Evolutionary conservation across 2,888 invertebrate species (phyloP).

Genomic region (Meteorus cinctellus): DNA sequence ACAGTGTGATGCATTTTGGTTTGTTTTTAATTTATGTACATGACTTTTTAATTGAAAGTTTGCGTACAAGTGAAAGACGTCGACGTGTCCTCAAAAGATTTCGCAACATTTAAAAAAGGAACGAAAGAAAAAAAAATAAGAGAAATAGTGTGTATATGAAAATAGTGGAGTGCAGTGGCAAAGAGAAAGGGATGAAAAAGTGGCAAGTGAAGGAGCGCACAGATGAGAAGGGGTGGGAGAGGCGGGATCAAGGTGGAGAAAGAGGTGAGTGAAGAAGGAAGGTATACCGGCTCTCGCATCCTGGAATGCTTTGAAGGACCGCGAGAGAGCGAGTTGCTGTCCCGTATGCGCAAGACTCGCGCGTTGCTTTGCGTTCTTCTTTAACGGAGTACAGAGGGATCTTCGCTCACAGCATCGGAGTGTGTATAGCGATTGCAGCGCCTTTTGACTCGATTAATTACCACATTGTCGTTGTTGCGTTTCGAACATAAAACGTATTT

Average conservation of each 20-base stretch:
- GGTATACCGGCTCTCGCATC: conserved; percentile 64
- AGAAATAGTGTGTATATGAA: background rate
- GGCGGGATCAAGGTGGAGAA: conserved; percentile 46
- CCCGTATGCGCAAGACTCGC: conserved; percentile 51
- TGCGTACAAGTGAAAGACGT: background rate
- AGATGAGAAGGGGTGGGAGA: conserved; percentile 37
- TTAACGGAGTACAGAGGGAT: conserved; percentile 26
- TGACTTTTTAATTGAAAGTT: conserved; percentile 3
- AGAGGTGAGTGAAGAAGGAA: conserved; percentile 47
- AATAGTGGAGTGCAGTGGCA: background rate
- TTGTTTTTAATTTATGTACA: background rate
- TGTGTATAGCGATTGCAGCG: conserved; percentile 46
- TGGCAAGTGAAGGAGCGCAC: conserved; percentile 31
- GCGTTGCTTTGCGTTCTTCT: conserved; percentile 40
- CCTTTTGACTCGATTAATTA: conserved; percentile 72
- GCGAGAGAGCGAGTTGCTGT: conserved; percentile 60
- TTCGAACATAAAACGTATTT: conserved; percentile 11
- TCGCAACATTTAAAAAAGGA: too few species aligned
- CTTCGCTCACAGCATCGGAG: background rate
- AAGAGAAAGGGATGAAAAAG: conserved; percentile 26
- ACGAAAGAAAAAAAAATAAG: background rate
- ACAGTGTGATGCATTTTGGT: background rate
- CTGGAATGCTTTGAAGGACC: conserved; percentile 73
- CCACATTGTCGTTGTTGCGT: conserved; percentile 69
- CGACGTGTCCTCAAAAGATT: background rate